phyloP scores from a whole-genome alignment of 2,113 vertebrate genomes.

The Hyla sarda region DNA sequence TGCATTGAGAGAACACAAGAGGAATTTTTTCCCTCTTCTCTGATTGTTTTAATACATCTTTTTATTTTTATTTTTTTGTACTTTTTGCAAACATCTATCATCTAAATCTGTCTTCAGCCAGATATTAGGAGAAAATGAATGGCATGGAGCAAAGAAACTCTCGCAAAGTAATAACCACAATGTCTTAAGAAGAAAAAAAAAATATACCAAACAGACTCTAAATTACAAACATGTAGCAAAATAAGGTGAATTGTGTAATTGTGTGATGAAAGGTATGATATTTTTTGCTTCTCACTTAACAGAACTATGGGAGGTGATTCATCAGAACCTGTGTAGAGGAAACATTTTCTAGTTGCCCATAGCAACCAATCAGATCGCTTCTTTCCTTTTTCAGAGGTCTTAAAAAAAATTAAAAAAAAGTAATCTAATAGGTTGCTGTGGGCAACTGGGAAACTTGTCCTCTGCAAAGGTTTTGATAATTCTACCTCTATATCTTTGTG shows the following conservation, averaged over 20 bases:
- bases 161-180: not conserved
- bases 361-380: too few species aligned
- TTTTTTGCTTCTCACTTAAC: not conserved
- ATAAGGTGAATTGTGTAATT: not conserved
- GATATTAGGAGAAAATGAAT: not conserved
- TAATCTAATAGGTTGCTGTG: too few species aligned
- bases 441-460: too few species aligned
- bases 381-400: too few species aligned
- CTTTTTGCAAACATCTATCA: constrained; percentile 54
- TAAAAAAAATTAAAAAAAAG: too few species aligned
- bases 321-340: too few species aligned
- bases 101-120: not conserved
- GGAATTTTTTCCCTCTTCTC: constrained; percentile 75
- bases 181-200: not conserved
- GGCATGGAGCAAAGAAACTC: not conserved
- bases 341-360: too few species aligned
- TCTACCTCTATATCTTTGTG: not conserved
- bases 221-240: not conserved
- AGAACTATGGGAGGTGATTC: too few species aligned
- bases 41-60: constrained; percentile 61
- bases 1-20: constrained; percentile 88
- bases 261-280: not conserved
- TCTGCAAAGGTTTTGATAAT: too few species aligned
- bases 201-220: not conserved
- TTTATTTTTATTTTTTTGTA: constrained; percentile 59